Conservation (phyloP, 37 sponge, comb jelly and placozoan genomes). For the Aphrocallistes beatrix region DNA sequence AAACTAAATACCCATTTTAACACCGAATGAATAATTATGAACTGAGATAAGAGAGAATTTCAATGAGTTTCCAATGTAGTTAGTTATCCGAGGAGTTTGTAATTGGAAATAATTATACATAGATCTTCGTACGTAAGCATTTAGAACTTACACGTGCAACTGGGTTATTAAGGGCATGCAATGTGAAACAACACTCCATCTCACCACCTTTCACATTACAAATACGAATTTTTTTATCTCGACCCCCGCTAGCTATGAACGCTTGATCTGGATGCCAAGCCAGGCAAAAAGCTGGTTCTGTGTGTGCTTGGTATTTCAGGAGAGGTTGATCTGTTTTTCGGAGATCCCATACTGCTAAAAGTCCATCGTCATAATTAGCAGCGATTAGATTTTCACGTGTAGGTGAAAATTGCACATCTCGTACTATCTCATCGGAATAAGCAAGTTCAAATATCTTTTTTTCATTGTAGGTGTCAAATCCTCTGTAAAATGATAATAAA, state of each 20-base stretch:
- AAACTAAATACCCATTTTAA: no score
- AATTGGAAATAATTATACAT: no score
- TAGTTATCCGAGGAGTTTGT: no score
- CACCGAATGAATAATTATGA: no score
- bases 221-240: not conserved
- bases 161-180: constrained; percentile 3
- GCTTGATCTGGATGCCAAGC: constrained; percentile 1
- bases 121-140: no score
- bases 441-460: constrained; percentile 2
- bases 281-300: constrained; percentile 1
- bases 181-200: not conserved
- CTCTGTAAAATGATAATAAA: no score
- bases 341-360: not conserved
- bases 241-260: not conserved
- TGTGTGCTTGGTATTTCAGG: constrained; percentile 11
- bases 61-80: no score
- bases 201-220: not conserved
- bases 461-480: not conserved
- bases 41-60: no score
- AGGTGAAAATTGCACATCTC: not conserved
- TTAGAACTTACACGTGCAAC: not conserved
- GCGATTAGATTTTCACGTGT: not conserved
- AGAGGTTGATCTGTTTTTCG: not conserved
- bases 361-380: not conserved
- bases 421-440: not conserved